A percentile compares a stretch with the other conserved stretches of the same genome.
These are phyloP conservation scores for Garra rufa DNA, from an alignment of 2,113 vertebrate species.

Conservation along the genomic window DNA sequence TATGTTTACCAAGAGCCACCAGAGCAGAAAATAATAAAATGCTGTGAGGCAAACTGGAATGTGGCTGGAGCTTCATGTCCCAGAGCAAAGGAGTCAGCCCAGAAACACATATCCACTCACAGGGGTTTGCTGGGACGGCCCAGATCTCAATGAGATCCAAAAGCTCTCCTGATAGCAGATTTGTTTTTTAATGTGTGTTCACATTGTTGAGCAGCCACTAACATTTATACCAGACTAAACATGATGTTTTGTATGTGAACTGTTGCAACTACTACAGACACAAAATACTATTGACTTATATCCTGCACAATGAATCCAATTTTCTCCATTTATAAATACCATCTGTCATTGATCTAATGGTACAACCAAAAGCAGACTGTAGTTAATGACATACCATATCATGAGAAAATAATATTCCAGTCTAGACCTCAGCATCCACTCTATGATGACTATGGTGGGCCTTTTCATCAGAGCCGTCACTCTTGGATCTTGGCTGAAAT, in stretches of 20 bases:
- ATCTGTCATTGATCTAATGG: background rate
- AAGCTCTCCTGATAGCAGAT: background rate
- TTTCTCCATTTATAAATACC: background rate
- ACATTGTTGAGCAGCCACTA: background rate
- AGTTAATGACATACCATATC: background rate
- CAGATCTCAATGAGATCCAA: conserved; percentile 10
- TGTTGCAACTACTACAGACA: background rate
- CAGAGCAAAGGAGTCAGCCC: conserved; percentile 24
- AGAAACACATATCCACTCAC: conserved; percentile 18
- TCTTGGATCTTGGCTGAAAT: background rate
- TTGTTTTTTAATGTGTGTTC: conserved; percentile 8
- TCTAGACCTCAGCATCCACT: background rate
- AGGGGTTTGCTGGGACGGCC: conserved; percentile 11
- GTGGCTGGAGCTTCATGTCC: conserved; percentile 47
- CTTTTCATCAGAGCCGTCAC: background rate
- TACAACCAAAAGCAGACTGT: background rate
- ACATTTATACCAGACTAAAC: background rate
- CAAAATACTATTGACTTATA: background rate
- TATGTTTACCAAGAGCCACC: conserved; percentile 69
- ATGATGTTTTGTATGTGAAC: background rate
- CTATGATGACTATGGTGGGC: background rate
- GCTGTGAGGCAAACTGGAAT: conserved; percentile 61
- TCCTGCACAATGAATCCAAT: background rate
- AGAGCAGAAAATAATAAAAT: conserved; percentile 73
- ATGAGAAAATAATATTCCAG: background rate